A percentile compares a stretch with the other conserved stretches of the same genome.
phyloP scores from a whole-genome alignment of 2,797 vertebrate genomes.

The Tadarida brasiliensis region DNA sequence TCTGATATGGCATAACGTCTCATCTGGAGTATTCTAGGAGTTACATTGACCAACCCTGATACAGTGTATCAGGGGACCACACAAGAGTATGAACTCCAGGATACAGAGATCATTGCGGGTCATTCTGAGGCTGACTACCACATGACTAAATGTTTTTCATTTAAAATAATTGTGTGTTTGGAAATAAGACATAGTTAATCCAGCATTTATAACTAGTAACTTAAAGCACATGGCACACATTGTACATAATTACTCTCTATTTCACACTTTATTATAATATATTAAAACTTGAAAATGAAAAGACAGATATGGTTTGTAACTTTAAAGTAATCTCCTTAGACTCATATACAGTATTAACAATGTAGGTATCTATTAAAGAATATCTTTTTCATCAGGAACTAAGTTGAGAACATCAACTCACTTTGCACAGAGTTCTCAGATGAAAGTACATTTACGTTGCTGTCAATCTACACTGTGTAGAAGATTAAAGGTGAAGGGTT shows the following conservation, averaged over 20 bases:
- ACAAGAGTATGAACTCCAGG: neutral
- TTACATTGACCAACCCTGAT: neutral
- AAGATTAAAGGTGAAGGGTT: neutral
- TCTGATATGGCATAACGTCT: neutral
- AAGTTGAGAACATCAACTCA: neutral
- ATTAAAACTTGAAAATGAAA: conserved; percentile 23
- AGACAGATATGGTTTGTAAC: neutral
- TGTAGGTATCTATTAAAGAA: neutral
- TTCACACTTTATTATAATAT: neutral
- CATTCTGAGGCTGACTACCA: neutral
- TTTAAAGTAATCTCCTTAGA: neutral
- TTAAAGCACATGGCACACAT: neutral
- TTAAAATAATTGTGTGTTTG: neutral
- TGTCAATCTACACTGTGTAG: neutral
- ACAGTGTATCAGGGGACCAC: rapidly evolving
- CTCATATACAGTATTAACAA: neutral
- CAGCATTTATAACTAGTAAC: neutral
- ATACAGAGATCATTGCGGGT: neutral
- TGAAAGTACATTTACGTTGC: neutral
- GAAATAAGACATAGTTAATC: neutral
- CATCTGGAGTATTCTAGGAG: neutral
- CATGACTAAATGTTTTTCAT: neutral
- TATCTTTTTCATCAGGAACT: neutral
- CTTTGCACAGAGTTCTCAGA: neutral
- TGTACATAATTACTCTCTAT: neutral